Conservation (phyloP, 2,888 invertebrate species). For the Papilio gigon region DNA sequence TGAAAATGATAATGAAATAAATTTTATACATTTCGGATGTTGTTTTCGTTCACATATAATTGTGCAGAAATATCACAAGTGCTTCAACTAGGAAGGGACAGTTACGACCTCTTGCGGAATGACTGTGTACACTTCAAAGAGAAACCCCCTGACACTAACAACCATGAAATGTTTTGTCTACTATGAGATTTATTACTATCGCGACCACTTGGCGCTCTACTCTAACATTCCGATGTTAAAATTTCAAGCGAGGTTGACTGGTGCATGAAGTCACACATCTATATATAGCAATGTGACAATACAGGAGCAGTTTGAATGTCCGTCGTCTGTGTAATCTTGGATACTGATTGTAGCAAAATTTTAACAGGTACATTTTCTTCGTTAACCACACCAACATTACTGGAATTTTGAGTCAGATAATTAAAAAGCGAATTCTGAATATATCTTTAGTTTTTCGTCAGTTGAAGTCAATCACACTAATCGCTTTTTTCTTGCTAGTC, state of each 20-base stretch:
- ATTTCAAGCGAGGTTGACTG: constrained; percentile 1
- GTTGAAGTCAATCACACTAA: not conserved
- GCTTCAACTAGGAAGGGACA: not conserved
- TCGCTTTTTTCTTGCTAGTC: not conserved
- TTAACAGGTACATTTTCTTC: not conserved
- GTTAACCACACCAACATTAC: not conserved
- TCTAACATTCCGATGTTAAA: constrained; percentile 9
- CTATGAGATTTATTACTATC: constrained; percentile 24
- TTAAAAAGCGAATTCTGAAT: not conserved
- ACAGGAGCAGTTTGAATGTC: not conserved
- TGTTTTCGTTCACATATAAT: not conserved
- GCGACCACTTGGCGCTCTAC: not conserved
- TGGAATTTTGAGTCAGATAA: too few species aligned
- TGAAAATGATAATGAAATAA: too few species aligned
- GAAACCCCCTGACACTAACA: constrained; percentile 5
- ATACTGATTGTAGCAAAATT: not conserved
- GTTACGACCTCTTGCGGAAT: not conserved
- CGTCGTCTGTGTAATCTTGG: not conserved
- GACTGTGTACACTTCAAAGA: constrained; percentile 17
- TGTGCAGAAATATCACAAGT: not conserved
- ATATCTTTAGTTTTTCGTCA: not conserved
- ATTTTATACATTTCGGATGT: too few species aligned
- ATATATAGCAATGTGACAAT: constrained; percentile 12
- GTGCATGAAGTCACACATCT: not conserved
- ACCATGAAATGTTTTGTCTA: constrained; percentile 15